phyloP scores from a whole-genome alignment of 2,797 vertebrate genomes.

The Sciurus vulgaris region DNA sequence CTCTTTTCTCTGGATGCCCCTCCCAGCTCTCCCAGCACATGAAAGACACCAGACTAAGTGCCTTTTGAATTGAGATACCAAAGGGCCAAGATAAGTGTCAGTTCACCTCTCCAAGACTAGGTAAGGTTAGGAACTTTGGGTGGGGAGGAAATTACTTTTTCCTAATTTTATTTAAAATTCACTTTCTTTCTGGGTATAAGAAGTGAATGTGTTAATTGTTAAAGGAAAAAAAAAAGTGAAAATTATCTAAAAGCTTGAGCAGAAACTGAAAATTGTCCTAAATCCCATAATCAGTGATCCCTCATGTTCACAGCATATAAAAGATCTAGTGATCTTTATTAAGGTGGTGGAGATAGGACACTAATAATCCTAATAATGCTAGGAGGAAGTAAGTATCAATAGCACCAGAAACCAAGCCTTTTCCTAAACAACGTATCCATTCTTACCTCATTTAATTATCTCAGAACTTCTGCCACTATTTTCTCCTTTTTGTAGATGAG shows the following conservation, averaged over 20 bases:
- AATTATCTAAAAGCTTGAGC: neutral
- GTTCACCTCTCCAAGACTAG: neutral
- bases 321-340: neutral
- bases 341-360: neutral
- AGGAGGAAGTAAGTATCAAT: neutral
- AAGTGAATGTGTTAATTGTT: neutral
- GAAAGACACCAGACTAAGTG: neutral
- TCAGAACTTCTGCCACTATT: neutral
- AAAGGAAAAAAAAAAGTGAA: neutral
- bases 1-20: neutral
- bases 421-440: neutral
- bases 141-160: neutral
- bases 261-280: slow-evolving; percentile 14
- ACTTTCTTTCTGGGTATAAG: neutral
- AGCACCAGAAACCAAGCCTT: neutral
- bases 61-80: neutral
- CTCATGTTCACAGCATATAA: neutral
- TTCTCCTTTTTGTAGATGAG: neutral
- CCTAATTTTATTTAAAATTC: slow-evolving; percentile 39
- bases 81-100: neutral
- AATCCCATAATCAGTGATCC: neutral
- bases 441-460: slow-evolving; percentile 35
- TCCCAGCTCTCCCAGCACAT: neutral
- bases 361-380: neutral
- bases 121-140: neutral